Base-by-base conservation (phyloP, 2,888 invertebrate genomes). In the Drosophila ustulata region DNA sequence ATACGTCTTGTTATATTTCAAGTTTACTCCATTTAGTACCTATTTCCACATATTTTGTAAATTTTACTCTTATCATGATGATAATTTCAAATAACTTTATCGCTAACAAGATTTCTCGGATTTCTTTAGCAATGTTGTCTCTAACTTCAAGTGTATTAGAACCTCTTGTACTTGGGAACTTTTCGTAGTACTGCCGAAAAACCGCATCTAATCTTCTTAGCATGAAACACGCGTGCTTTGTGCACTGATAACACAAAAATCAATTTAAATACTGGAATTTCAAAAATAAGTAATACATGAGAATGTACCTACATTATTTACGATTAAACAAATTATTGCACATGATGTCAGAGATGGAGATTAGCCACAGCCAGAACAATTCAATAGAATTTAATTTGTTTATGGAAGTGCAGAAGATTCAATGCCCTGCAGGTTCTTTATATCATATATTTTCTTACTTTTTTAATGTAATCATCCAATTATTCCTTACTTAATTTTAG, bases 141-240 rank as follows among this genome's bases (percentile, higher is more conserved):
- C 47, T 7, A 37, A 39, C 32, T 8, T 28, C 13, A 18, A 13
- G 5, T 23, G 7, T 23, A 26, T 34, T 1, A 34, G 13, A 43
- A 32, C 1, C 18, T 18, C 6, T n/a, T 34, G 74, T 28, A 72
- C 63, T 37, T 46, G 4, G 32, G 30, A 45, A 46, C 13, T 2
- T 47, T 58, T 50, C 18, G 9, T 23, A 28, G 43, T 51, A 51
- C 47, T 43, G 47, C 25, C 46, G 41, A 30, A 52, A 59, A 59
- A 49, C 53, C 53, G 34, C 57, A 39, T 3, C 34, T 73, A 53
- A 75, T 74, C 73, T 57, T 52, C 6, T 55, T 28, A 9, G 49
- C 53, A 43, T 41, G 9, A 46, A 52, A 43, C 56, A 53, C 56
- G 65, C 52, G 57, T 43, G 28, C 13, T 34, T 45, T 11, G 30